Percentiles rank a stretch among this genome's conserved stretches.
These are phyloP conservation scores for Manis javanica DNA, from an alignment of 2,797 vertebrate genomes.

Conservation along the genomic window DNA sequence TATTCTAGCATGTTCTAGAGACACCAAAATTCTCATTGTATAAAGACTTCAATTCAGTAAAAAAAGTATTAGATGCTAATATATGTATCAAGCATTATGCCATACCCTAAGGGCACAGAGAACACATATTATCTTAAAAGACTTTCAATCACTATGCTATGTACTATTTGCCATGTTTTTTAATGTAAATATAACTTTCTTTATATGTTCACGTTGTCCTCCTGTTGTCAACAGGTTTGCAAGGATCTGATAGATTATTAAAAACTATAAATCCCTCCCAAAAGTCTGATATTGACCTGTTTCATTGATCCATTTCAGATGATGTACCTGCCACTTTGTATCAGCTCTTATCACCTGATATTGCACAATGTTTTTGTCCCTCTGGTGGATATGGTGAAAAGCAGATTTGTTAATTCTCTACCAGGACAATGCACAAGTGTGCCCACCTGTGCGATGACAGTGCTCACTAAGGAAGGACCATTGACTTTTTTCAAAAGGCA, in stretches of 20 bases:
- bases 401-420: conserved; percentile 94
- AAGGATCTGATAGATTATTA: not conserved
- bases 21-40: not conserved
- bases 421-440: conserved; percentile 91
- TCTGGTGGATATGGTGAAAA: conserved; percentile 95
- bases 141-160: not conserved
- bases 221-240: not conserved
- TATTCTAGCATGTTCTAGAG: not conserved
- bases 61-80: not conserved
- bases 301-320: conserved; percentile 82
- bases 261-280: not conserved
- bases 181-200: not conserved
- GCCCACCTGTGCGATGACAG: conserved; percentile 90
- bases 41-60: not conserved
- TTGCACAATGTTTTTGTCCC: conserved; percentile 92
- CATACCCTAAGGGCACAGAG: not conserved
- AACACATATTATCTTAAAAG: not conserved
- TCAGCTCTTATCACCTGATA: conserved; percentile 93
- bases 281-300: not conserved
- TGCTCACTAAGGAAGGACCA: conserved; percentile 92
- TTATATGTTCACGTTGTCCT: not conserved
- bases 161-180: not conserved
- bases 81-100: not conserved
- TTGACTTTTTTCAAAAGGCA: conserved; percentile 95
- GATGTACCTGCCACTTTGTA: conserved; percentile 92